A percentile compares a stretch with the other conserved stretches of the same genome.
Conservation (phyloP, 1,140 invertebrate genomes). For the Neodiprion fabricii region DNA sequence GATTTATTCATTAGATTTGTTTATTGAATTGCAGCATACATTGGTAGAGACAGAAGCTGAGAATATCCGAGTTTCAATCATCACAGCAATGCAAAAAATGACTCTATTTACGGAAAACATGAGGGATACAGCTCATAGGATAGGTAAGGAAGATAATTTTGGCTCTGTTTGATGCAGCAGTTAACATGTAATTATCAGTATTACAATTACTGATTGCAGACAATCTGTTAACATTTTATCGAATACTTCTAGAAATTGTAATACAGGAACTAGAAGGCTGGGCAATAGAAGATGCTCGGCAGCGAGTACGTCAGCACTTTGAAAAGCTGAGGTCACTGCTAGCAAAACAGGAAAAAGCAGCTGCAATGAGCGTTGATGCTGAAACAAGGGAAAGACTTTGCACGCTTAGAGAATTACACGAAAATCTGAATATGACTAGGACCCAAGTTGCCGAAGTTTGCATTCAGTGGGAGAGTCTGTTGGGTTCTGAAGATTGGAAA, state of each 20-base stretch:
- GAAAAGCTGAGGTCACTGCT: slow-evolving; percentile 63
- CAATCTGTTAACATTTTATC: slow-evolving; percentile 14
- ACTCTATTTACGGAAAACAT: slow-evolving; percentile 68
- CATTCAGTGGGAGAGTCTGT: slow-evolving; percentile 65
- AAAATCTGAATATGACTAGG: slow-evolving; percentile 65
- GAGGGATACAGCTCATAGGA: slow-evolving; percentile 62
- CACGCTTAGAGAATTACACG: slow-evolving; percentile 66
- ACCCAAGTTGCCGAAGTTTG: slow-evolving; percentile 67
- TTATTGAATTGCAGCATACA: slow-evolving; percentile 55
- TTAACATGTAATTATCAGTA: background rate
- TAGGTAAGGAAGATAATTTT: slow-evolving; percentile 44
- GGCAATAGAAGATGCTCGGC: slow-evolving; percentile 48
- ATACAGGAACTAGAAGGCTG: slow-evolving; percentile 55
- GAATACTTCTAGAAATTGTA: slow-evolving; percentile 48
- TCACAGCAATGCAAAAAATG: slow-evolving; percentile 62
- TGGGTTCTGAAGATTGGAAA: slow-evolving; percentile 67
- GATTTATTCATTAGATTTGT: too few relatives aligned
- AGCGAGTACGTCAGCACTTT: slow-evolving; percentile 65
- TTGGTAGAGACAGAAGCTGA: slow-evolving; percentile 68
- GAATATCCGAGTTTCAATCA: slow-evolving; percentile 62
- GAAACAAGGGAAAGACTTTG: slow-evolving; percentile 66
- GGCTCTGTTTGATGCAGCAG: slow-evolving; percentile 21
- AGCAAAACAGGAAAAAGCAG: slow-evolving; percentile 65
- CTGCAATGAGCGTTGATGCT: slow-evolving; percentile 66
- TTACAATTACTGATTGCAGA: slow-evolving; percentile 1